A percentile compares a stretch with the other conserved stretches of the same genome.
These are phyloP conservation scores for Meloidogyne hapla DNA, from an alignment of 1,140 invertebrate species.

Conservation along the genomic window DNA sequence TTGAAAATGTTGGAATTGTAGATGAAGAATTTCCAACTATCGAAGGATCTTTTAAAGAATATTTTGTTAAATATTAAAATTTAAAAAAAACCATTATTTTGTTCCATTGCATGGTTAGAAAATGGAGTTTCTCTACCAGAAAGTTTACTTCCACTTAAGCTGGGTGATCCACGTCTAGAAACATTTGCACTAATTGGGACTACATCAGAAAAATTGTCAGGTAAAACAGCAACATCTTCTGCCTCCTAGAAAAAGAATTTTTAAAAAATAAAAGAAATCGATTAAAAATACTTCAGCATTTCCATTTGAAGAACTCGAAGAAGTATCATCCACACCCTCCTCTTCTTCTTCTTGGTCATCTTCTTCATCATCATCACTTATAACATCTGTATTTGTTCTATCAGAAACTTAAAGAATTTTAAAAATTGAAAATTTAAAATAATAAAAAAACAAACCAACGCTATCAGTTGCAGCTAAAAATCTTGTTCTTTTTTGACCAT, in stretches of 20 bases:
- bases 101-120: constrained; percentile 67
- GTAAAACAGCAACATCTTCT: constrained; percentile 67
- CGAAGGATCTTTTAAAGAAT: constrained; percentile 29
- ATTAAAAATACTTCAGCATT: constrained; percentile 23
- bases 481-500: constrained; percentile 54
- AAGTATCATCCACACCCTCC: constrained; percentile 28
- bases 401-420: constrained; percentile 51
- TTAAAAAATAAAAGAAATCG: background rate
- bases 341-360: constrained; percentile 51
- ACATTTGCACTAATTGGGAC: constrained; percentile 84
- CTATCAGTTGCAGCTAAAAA: constrained; percentile 58
- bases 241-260: constrained; percentile 70
- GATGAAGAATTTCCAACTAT: constrained; percentile 36
- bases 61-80: background rate
- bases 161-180: constrained; percentile 81
- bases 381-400: constrained; percentile 53
- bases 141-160: constrained; percentile 69
- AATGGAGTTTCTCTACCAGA: constrained; percentile 89
- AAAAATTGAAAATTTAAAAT: background rate
- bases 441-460: constrained; percentile 26
- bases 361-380: constrained; percentile 53
- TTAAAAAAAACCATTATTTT: constrained; percentile 25
- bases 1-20: constrained; percentile 35
- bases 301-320: constrained; percentile 46
- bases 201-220: constrained; percentile 79